Conservation (phyloP, 2,888 invertebrate species). For the Xylota sylvarum region DNA sequence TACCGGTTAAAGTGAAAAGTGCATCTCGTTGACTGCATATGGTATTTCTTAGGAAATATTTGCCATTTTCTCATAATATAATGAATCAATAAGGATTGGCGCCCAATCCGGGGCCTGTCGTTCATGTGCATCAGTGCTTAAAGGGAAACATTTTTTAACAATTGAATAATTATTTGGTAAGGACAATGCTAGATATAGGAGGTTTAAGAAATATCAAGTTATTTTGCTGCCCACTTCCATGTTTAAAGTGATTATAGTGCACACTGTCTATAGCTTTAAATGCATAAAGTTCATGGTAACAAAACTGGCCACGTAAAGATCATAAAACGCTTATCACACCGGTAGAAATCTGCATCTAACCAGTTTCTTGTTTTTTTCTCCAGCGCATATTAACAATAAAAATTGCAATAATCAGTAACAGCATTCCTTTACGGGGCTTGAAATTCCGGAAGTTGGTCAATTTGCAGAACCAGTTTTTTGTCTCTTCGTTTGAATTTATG, state of each 20-base stretch:
- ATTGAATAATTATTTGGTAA: no score
- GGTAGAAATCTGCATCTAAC: slow-evolving; percentile 23
- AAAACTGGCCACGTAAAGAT: background rate
- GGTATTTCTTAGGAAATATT: no score
- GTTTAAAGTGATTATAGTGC: background rate
- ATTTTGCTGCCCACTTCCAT: background rate
- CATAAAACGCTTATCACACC: background rate
- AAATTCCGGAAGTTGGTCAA: slow-evolving; percentile 52
- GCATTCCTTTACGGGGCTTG: slow-evolving; percentile 14
- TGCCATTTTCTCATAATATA: no score
- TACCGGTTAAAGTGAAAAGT: no score
- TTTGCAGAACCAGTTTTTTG: slow-evolving; percentile 33
- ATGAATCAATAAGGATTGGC: no score
- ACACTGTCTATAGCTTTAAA: no score
- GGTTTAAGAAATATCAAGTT: no score
- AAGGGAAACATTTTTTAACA: no score
- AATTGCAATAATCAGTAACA: slow-evolving; percentile 38
- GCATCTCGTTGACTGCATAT: no score
- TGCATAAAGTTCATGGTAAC: slow-evolving; percentile 12
- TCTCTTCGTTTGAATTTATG: background rate
- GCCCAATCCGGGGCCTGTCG: no score
- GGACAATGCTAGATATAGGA: no score
- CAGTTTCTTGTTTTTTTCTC: background rate
- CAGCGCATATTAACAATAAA: slow-evolving; percentile 1
- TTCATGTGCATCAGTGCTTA: no score